Conservation (phyloP, 2,888 invertebrate species). For the Diadegma fenestrale region DNA sequence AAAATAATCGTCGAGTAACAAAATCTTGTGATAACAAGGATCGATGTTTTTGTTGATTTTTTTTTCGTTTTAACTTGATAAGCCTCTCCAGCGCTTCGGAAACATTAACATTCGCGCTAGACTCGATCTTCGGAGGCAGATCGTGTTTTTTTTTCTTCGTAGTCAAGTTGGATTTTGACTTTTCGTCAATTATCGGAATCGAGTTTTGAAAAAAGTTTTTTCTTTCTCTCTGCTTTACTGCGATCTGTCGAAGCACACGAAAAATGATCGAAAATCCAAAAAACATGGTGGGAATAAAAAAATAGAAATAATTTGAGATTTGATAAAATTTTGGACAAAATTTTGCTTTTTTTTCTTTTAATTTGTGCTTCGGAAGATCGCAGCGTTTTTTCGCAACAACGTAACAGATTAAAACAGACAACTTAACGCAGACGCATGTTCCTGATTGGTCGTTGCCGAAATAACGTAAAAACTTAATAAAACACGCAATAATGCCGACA, state of each 20-base stretch:
- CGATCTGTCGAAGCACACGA: constrained; percentile 54
- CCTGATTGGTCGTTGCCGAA: neutral
- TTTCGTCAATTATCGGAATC: constrained; percentile 40
- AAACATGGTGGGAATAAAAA: neutral
- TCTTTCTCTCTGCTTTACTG: constrained; percentile 10
- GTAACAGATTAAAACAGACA: constrained; percentile 48
- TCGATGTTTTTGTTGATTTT: constrained; percentile 15
- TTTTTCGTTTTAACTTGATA: neutral
- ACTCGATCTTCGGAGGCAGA: neutral
- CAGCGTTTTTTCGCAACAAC: constrained; percentile 31
- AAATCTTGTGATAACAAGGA: constrained; percentile 27
- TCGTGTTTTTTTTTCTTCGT: constrained; percentile 1
- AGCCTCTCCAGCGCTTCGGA: constrained; percentile 31
- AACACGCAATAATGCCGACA: constrained; percentile 48
- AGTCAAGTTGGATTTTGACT: constrained; percentile 15
- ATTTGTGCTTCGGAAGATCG: constrained; percentile 50
- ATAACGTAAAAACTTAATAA: constrained; percentile 66
- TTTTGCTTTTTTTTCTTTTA: no score
- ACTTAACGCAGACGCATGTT: constrained; percentile 1
- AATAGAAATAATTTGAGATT: neutral
- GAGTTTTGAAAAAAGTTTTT: constrained; percentile 20
- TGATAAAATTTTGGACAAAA: no score
- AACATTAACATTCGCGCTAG: constrained; percentile 41
- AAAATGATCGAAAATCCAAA: neutral
- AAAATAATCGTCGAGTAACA: constrained; percentile 35